Evolutionary conservation across 2,113 vertebrate genomes (phyloP).

Genomic region (Ginglymostoma cirratum): DNA sequence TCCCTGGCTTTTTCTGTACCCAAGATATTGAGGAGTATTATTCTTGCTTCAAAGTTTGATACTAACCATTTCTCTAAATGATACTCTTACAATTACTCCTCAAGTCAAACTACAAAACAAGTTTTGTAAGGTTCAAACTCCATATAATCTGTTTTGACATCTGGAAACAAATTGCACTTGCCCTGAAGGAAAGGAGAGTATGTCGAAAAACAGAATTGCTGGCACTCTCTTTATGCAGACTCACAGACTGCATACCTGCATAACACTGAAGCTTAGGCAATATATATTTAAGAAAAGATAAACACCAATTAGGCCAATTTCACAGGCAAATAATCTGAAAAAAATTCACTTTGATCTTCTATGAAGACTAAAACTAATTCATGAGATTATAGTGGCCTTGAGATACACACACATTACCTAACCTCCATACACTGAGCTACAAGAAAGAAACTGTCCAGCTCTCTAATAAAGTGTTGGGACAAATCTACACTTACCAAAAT

Average conservation of each 20-base stretch:
- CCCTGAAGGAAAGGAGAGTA: neutral
- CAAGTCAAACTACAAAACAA: neutral
- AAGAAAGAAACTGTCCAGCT: neutral
- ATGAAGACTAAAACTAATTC: neutral
- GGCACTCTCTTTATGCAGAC: neutral
- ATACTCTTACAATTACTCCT: neutral
- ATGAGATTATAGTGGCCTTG: neutral
- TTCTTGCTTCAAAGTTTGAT: neutral
- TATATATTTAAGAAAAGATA: neutral
- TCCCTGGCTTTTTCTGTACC: neutral
- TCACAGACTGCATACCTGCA: neutral
- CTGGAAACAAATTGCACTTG: neutral
- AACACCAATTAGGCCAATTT: neutral
- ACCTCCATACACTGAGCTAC: neutral
- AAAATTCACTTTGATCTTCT: neutral
- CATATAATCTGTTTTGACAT: neutral
- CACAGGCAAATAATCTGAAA: neutral
- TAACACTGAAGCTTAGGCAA: neutral
- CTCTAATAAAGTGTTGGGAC: neutral
- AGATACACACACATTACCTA: neutral
- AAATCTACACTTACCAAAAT: neutral
- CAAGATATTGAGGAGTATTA: neutral
- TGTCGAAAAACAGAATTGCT: neutral
- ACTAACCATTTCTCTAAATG: neutral
- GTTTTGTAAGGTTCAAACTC: neutral